These are phyloP conservation scores for Amphiduros pacificus DNA, from an alignment of 2,888 invertebrate species.

Conservation along the genomic window DNA sequence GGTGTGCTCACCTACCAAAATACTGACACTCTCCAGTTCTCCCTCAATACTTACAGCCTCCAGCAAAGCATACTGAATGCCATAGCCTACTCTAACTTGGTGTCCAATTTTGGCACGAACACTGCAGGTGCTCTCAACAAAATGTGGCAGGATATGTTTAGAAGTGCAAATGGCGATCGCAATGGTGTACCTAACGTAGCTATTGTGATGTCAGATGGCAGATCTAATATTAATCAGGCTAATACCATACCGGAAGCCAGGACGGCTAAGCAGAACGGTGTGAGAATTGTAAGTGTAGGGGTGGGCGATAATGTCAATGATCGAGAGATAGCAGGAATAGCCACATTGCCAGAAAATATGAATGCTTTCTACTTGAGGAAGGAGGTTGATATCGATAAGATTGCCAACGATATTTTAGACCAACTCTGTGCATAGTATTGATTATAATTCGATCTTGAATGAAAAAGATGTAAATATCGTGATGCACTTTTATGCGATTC, in stretches of 20 bases:
- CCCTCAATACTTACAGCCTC: constrained; percentile 38
- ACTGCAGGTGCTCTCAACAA: constrained; percentile 42
- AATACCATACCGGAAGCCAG: constrained; percentile 43
- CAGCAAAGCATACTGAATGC: constrained; percentile 42
- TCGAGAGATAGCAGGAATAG: neutral
- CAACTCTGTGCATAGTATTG: constrained; percentile 4
- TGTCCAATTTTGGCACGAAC: constrained; percentile 47
- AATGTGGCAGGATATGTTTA: constrained; percentile 24
- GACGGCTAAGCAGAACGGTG: constrained; percentile 37
- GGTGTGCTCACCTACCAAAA: constrained; percentile 46
- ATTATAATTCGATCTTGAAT: neutral
- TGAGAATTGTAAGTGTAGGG: constrained; percentile 44
- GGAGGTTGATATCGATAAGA: constrained; percentile 2
- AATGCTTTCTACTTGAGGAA: neutral
- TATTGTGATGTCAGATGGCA: constrained; percentile 44
- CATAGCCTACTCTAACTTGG: constrained; percentile 44
- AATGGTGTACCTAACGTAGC: constrained; percentile 25
- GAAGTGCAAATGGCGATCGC: constrained; percentile 22
- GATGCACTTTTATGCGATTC: neutral
- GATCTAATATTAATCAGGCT: constrained; percentile 42
- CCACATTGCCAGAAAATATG: neutral
- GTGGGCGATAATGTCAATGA: neutral
- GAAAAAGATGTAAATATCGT: neutral
- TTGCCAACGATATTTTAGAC: constrained; percentile 20
- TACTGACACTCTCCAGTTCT: constrained; percentile 37